These are phyloP conservation scores for Crocuta crocuta DNA, from an alignment of 2,113 vertebrate species.

Conservation along the genomic window DNA sequence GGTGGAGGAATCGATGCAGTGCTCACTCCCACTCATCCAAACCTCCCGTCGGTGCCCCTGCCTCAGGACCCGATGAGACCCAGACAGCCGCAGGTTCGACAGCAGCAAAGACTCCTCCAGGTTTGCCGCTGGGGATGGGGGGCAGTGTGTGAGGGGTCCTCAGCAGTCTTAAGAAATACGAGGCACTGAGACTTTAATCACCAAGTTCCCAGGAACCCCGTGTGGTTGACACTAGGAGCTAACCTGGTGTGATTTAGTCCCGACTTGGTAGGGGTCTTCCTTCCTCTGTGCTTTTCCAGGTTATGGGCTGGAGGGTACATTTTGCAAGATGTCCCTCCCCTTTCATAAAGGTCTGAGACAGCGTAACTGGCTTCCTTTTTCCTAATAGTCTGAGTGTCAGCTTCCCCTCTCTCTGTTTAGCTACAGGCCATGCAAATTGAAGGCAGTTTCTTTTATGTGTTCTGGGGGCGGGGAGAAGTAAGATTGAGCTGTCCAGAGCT, in stretches of 20 bases:
- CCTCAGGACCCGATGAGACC: conserved; percentile 83
- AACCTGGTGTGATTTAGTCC: background rate
- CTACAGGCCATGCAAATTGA: background rate
- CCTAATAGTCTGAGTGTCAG: background rate
- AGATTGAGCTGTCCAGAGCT: background rate
- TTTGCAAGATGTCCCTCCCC: background rate
- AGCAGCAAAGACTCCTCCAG: conserved; percentile 87
- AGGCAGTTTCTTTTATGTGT: background rate
- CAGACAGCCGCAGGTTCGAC: conserved; percentile 83
- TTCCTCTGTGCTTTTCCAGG: background rate
- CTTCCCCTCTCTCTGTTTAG: background rate
- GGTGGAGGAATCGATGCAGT: conserved; percentile 81
- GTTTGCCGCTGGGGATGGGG: conserved; percentile 67
- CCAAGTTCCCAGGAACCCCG: background rate
- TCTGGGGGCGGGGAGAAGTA: background rate
- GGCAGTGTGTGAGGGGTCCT: rapidly evolving
- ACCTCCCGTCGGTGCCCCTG: conserved; percentile 74
- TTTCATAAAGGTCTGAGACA: background rate
- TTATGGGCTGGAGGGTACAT: background rate
- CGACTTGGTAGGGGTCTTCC: background rate
- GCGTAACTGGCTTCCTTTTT: background rate
- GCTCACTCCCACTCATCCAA: conserved; percentile 69
- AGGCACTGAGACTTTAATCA: background rate
- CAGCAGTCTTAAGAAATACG: background rate
- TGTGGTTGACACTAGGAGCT: background rate